Conservation (phyloP, 2,797 vertebrate species). For the Euthynnus affinis region DNA sequence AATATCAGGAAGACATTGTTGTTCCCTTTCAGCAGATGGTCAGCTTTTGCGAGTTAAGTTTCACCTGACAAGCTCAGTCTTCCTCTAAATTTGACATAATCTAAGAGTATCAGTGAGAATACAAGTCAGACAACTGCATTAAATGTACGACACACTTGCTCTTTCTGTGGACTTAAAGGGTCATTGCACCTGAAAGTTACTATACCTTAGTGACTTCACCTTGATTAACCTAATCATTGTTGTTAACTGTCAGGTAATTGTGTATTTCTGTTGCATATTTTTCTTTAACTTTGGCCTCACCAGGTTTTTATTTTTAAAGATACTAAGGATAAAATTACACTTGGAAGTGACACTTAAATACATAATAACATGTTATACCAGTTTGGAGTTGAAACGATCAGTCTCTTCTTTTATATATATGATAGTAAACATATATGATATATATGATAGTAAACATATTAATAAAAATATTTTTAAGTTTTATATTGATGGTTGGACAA, state of each 20-base stretch:
- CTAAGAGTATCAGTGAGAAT: not conserved
- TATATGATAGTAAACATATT: too few species aligned
- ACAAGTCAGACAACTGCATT: not conserved
- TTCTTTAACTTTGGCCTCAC: not conserved
- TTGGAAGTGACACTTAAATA: too few species aligned
- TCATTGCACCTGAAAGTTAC: not conserved
- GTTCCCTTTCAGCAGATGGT: not conserved
- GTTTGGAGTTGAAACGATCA: not conserved
- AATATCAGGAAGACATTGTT: constrained; percentile 4
- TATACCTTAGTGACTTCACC: not conserved
- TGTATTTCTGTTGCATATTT: not conserved
- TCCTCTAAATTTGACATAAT: not conserved
- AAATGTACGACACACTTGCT: not conserved
- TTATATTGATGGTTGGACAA: not conserved
- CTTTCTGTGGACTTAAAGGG: not conserved
- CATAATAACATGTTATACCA: not conserved
- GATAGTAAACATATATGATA: too few species aligned
- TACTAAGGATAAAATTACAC: not conserved
- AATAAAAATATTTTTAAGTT: not conserved
- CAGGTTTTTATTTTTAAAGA: not conserved
- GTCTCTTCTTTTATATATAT: too few species aligned
- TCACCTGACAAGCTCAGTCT: not conserved
- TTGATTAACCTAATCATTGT: not conserved
- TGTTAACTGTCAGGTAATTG: not conserved
- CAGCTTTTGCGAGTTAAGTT: not conserved